phyloP scores from a whole-genome alignment of 2,113 vertebrate genomes.

The Gila orcuttii region DNA sequence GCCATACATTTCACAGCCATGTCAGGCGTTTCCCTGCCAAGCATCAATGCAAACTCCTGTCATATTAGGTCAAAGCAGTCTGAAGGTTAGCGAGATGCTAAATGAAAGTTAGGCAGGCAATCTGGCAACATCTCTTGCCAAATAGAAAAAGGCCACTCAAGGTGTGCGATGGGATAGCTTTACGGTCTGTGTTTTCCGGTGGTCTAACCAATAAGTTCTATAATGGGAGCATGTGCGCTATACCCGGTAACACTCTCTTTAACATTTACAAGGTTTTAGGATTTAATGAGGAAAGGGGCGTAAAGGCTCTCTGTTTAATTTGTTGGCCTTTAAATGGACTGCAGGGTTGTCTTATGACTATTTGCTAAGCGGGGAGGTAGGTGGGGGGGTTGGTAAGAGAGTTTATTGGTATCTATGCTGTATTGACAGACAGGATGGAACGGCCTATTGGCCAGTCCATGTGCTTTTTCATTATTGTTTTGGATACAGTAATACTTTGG shows the following conservation, averaged over 20 bases:
- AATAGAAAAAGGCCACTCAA: conserved; percentile 48
- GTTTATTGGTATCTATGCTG: conserved; percentile 50
- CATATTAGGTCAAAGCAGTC: conserved; percentile 53
- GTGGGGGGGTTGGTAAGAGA: conserved; percentile 25
- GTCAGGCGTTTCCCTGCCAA: conserved; percentile 41
- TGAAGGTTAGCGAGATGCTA: conserved; percentile 50
- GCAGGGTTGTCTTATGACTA: conserved; percentile 43
- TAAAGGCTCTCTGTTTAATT: conserved; percentile 50
- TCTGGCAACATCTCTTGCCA: conserved; percentile 55
- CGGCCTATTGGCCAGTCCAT: conserved; percentile 17
- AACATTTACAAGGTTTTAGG: conserved; percentile 46
- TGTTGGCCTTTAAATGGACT: conserved; percentile 55
- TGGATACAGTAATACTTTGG: conserved; percentile 50
- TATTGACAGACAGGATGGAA: conserved; percentile 54
- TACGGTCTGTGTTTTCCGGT: conserved; percentile 13
- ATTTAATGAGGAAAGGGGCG: conserved; percentile 32
- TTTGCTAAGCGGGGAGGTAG: conserved; percentile 6
- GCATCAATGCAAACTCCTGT: conserved; percentile 36
- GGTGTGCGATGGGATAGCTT: conserved; percentile 17
- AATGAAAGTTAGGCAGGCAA: conserved; percentile 48
- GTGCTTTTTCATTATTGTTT: conserved; percentile 45
- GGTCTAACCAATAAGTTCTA: conserved; percentile 30
- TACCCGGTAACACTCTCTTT: conserved; percentile 5
- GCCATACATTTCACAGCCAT: conserved; percentile 24
- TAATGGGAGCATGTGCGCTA: conserved; percentile 46